Conservation (phyloP, 1,140 invertebrate species). For the Acromyrmex echinatior region DNA sequence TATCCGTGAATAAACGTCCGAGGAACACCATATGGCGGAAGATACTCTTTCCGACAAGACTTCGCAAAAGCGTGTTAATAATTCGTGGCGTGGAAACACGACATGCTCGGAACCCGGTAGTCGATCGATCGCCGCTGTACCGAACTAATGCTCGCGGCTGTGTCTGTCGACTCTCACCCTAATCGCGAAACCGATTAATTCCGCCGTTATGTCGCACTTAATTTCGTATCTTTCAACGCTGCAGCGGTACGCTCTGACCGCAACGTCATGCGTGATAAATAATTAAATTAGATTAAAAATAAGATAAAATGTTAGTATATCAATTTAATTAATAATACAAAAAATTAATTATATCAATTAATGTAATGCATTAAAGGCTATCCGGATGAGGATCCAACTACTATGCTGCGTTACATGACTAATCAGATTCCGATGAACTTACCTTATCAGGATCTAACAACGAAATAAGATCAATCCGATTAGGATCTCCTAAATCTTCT, state of each 20-base stretch:
- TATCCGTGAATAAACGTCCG: conserved; percentile 56
- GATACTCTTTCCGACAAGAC: conserved; percentile 58
- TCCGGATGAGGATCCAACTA: too few species aligned
- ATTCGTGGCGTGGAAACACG: conserved; percentile 56
- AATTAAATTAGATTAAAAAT: neutral
- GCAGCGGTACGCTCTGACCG: conserved; percentile 27
- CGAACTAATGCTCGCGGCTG: conserved; percentile 56
- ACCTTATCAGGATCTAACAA: too few species aligned
- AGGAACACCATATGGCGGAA: conserved; percentile 52
- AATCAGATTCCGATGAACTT: too few species aligned
- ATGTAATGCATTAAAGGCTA: neutral
- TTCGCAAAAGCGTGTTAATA: conserved; percentile 62
- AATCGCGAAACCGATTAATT: conserved; percentile 59
- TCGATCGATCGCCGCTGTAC: conserved; percentile 55
- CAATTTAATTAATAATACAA: conserved; percentile 12
- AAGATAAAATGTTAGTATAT: neutral
- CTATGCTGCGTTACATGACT: too few species aligned
- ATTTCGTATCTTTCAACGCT: conserved; percentile 55
- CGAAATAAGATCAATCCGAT: too few species aligned
- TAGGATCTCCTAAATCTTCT: too few species aligned
- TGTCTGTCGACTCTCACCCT: conserved; percentile 56
- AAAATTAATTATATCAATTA: neutral
- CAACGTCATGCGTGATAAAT: conserved; percentile 47
- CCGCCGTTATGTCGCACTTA: conserved; percentile 54
- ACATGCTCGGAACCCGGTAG: conserved; percentile 51